These are phyloP conservation scores for Craterocephalus amniculus DNA, from an alignment of 2,797 vertebrate genomes.

Conservation along the genomic window DNA sequence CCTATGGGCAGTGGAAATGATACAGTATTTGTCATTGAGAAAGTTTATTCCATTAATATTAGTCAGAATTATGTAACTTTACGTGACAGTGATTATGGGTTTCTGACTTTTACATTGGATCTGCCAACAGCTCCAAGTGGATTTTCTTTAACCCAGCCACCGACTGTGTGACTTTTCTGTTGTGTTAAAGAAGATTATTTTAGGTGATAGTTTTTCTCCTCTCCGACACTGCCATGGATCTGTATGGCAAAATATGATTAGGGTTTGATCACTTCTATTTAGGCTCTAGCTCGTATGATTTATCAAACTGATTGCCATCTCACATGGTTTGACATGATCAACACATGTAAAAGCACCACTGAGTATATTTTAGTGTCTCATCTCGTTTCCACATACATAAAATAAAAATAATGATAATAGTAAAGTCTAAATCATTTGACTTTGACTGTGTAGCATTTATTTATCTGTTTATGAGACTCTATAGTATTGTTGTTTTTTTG, in stretches of 20 bases:
- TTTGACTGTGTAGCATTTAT: no score
- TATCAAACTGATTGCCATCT: no score
- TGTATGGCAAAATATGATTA: not conserved
- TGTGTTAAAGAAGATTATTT: not conserved
- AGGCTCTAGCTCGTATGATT: no score
- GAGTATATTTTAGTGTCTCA: no score
- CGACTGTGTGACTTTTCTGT: constrained; percentile 1
- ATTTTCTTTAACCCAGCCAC: constrained; percentile 9
- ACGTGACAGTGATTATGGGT: constrained; percentile 13
- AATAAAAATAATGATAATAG: no score
- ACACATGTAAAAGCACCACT: no score
- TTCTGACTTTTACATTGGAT: constrained; percentile 16
- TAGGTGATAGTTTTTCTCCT: constrained; percentile 8
- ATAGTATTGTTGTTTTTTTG: no score
- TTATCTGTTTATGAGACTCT: no score
- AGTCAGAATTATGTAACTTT: constrained; percentile 29
- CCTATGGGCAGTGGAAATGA: constrained; percentile 12
- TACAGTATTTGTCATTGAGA: constrained; percentile 32
- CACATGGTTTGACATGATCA: no score
- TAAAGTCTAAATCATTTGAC: not conserved
- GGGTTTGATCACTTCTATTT: not conserved
- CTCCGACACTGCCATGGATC: constrained; percentile 1
- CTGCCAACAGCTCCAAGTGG: constrained; percentile 1
- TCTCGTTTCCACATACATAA: no score
- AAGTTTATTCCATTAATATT: constrained; percentile 24